Evolutionary conservation across 1,140 invertebrate genomes (phyloP).

Genomic region (Megalopta genalis): DNA sequence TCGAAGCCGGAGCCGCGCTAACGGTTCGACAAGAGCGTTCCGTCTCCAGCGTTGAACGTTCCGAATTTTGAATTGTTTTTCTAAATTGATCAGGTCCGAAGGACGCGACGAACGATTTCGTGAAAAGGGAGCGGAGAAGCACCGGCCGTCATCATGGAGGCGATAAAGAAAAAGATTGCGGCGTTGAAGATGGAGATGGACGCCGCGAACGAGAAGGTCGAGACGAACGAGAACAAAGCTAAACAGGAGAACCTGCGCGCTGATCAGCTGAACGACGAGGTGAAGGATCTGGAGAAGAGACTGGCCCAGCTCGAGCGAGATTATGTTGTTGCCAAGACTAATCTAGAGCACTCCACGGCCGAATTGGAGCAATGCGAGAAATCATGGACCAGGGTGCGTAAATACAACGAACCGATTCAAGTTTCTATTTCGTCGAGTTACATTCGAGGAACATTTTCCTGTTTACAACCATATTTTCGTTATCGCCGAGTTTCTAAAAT

Average conservation of each 20-base stretch:
- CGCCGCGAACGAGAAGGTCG: constrained; percentile 87
- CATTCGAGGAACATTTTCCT: too few species aligned
- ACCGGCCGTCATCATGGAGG: constrained; percentile 84
- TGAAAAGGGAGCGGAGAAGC: constrained; percentile 30
- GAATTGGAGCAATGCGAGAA: constrained; percentile 88
- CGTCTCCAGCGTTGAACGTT: background rate
- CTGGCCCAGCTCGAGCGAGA: constrained; percentile 86
- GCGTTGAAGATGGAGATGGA: constrained; percentile 92
- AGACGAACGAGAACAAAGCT: constrained; percentile 86
- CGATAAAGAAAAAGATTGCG: constrained; percentile 94
- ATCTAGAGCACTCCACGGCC: constrained; percentile 82
- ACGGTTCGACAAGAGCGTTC: background rate
- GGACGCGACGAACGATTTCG: constrained; percentile 16
- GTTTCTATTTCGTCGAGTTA: too few species aligned
- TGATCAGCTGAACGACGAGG: constrained; percentile 86
- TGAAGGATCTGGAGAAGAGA: constrained; percentile 86
- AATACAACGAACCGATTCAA: background rate
- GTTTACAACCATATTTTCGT: too few species aligned
- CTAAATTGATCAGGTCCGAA: constrained; percentile 9
- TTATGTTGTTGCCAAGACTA: constrained; percentile 83
- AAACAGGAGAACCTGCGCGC: constrained; percentile 85
- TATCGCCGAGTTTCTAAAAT: background rate
- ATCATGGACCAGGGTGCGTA: constrained; percentile 77
- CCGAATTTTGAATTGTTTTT: background rate
- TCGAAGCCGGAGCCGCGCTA: too few species aligned